A percentile compares a stretch with the other conserved stretches of the same genome.
Conservation (phyloP, 1,140 invertebrate species). For the Druon quercuslanigerum region DNA sequence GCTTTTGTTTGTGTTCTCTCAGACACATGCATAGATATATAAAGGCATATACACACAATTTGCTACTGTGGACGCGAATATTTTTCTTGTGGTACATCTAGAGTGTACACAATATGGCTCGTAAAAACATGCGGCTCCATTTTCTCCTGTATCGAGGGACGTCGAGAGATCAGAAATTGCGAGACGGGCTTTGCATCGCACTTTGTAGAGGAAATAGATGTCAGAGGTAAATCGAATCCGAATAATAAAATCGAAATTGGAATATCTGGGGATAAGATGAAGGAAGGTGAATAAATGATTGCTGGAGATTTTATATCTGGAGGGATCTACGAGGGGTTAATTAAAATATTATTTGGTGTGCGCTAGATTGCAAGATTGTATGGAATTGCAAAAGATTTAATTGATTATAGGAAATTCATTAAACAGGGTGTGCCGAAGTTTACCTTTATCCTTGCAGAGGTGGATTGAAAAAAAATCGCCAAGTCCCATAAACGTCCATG, state of each 20-base stretch:
- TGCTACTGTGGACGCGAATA: constrained; percentile 2
- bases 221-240: constrained; percentile 2
- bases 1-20: background rate
- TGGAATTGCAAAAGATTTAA: too few species aligned
- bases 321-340: background rate
- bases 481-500: too few species aligned
- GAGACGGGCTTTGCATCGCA: constrained; percentile 11
- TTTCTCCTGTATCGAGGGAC: background rate
- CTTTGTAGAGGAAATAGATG: background rate
- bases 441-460: too few species aligned
- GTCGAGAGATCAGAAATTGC: background rate
- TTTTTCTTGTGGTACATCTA: constrained; percentile 10
- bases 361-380: too few species aligned
- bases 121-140: constrained; percentile 27
- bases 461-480: too few species aligned
- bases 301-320: background rate
- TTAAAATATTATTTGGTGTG: too few species aligned
- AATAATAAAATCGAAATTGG: constrained; percentile 7
- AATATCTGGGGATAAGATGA: background rate
- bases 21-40: background rate
- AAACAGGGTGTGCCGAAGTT: too few species aligned
- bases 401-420: too few species aligned
- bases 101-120: constrained; percentile 20
- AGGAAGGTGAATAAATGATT: background rate
- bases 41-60: background rate